These are phyloP conservation scores for Cyrtonyx montezumae DNA, from an alignment of 2,113 vertebrate genomes.

Conservation along the genomic window DNA sequence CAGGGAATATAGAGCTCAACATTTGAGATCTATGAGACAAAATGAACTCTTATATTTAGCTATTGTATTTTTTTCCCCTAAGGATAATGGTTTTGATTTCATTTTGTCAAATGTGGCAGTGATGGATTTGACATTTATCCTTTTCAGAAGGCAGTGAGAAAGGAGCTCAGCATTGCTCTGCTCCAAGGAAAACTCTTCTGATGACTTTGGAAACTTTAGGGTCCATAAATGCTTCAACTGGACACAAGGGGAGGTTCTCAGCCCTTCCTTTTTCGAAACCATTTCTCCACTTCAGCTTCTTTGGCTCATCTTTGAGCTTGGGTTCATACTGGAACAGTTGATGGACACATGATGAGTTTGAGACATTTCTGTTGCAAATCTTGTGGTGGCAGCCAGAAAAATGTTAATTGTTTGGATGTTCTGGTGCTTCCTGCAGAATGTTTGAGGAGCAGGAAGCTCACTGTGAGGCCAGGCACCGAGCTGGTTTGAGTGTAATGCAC, in stretches of 20 bases:
- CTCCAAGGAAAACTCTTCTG: background rate
- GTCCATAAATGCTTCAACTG: background rate
- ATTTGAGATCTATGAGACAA: background rate
- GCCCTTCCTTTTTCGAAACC: background rate
- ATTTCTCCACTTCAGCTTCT: background rate
- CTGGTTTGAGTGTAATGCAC: accelerated
- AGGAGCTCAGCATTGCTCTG: background rate
- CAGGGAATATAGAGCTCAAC: background rate
- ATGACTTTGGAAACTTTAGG: background rate
- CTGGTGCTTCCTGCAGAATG: background rate
- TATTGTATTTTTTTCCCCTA: background rate
- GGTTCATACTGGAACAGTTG: background rate
- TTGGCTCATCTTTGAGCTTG: background rate
- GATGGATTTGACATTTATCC: background rate
- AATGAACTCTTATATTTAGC: background rate
- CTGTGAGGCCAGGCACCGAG: accelerated
- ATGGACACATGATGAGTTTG: background rate
- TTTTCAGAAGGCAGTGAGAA: background rate
- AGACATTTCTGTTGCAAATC: background rate
- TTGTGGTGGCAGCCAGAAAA: accelerated
- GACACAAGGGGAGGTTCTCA: background rate
- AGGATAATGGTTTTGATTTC: background rate
- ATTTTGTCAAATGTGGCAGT: background rate
- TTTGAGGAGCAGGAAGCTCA: background rate
- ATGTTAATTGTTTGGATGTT: background rate